Evolutionary conservation across 1,140 invertebrate genomes (phyloP), one percentile per base, ranked within the genome.

Genomic region (Steinernema khuongi): DNA sequence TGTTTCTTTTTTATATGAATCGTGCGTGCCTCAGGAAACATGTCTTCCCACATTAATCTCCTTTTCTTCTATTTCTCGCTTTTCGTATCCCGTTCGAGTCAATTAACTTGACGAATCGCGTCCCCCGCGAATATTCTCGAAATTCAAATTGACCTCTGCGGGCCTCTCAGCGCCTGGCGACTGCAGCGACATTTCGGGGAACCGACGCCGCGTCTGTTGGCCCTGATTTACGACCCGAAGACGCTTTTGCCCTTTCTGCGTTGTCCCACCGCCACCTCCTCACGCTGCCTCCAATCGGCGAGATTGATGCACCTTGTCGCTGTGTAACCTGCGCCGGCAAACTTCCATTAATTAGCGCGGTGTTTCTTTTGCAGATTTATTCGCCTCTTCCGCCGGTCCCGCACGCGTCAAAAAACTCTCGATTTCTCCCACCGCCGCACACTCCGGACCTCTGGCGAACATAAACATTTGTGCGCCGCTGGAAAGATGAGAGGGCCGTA

Each of bases 321-420:
- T 60, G 50, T 60, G 50, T 60, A 60, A 60, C 50, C 7, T 22
- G 50, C 19, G 22, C 22, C 50, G 7, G n/a, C n/a, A 41, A 7
- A n/a, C 7, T 41, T n/a, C 36, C 36, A 41, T 41, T 41, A 41
- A 41, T 41, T 41, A 41, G 26, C 50, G 11, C 11, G 26, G 7
- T 60, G 50, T 60, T 60, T 60, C 50, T 60, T 60, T 60, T 22
- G 36, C 50, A n/a, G 50, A 60, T 60, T 60, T 60, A 60, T 60
- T 60, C 50, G 50, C 50, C 26, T 22, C 26, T 60, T 22, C 50
- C 50, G 7, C 50, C 4, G 26, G 26, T 7, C 7, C 4, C 26
- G 50, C 26, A 4, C 26, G 7, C 50, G 7, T 14, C 50, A 60
- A 60, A 60, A 60, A 60, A 60, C 4, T 22, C 2, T 26, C 22